Percentiles rank a stretch among this genome's conserved stretches.
Conservation (phyloP, 1,140 invertebrate species). For the Bombus haemorrhoidalis region DNA sequence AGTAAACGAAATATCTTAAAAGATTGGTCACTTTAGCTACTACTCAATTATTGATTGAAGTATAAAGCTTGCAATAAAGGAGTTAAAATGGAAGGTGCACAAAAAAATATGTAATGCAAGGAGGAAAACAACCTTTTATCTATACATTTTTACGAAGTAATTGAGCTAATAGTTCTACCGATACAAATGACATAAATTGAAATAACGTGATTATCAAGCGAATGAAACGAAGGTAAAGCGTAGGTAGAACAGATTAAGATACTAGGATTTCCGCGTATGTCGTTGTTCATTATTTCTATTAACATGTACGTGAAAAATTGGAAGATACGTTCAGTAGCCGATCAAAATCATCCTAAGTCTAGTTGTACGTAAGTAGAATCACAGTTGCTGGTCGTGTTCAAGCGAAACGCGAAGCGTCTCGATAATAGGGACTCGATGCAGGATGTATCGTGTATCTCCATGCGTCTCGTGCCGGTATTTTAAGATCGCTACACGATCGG, state of each 20-base stretch:
- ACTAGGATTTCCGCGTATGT: not conserved
- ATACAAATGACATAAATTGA: not conserved
- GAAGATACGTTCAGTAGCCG: not conserved
- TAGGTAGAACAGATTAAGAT: not conserved
- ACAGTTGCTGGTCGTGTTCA: conserved; percentile 12
- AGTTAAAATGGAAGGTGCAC: not conserved
- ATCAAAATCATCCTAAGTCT: not conserved
- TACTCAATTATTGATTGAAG: no score
- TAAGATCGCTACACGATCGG: conserved; percentile 57
- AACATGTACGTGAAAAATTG: not conserved
- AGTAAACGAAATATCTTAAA: no score
- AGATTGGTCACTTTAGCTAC: no score
- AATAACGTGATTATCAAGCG: not conserved
- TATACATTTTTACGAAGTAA: not conserved
- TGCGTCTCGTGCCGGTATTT: conserved; percentile 51
- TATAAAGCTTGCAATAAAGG: no score
- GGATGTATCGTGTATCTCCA: conserved; percentile 50
- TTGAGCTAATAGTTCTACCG: not conserved
- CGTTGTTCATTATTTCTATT: not conserved
- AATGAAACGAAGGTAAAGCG: not conserved
- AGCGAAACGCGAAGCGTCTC: conserved; percentile 33
- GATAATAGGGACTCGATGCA: conserved; percentile 51
- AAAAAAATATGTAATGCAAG: not conserved
- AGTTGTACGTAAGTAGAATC: not conserved
- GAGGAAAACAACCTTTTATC: no score